Percentiles rank a stretch among this genome's conserved stretches.
phyloP scores from a whole-genome alignment of 1,140 invertebrate genomes.

The Drosophila serrata region DNA sequence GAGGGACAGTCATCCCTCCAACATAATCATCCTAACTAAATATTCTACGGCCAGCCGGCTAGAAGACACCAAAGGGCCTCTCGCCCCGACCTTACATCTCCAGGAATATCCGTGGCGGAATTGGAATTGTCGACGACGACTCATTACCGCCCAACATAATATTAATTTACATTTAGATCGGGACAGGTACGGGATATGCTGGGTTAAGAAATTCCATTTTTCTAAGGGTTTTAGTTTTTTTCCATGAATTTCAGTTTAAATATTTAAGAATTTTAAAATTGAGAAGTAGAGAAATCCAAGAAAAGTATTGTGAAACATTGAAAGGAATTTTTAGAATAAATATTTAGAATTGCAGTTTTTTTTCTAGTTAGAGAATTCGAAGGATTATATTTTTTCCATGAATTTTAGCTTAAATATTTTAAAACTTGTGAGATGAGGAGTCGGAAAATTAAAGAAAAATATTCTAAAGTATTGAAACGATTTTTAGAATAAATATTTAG shows the following conservation, averaged over 20 bases:
- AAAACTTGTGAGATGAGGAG: background rate
- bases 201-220: background rate
- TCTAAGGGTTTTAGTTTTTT: background rate
- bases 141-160: no score
- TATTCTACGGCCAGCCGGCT: no score
- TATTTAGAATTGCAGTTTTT: background rate
- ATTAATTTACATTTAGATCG: background rate
- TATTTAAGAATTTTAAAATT: background rate
- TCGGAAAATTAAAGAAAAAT: background rate
- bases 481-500: background rate
- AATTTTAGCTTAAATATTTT: background rate
- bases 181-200: background rate
- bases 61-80: no score
- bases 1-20: no score
- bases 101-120: no score
- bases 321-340: no score
- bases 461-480: background rate
- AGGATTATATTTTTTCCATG: background rate
- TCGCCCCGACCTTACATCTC: no score
- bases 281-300: background rate
- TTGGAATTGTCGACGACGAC: no score
- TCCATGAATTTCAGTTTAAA: background rate
- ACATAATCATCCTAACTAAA: no score
- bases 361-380: background rate
- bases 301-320: background rate